These are phyloP conservation scores for Brachyopa scutellaris DNA, from an alignment of 2,888 invertebrate genomes.

Conservation along the genomic window DNA sequence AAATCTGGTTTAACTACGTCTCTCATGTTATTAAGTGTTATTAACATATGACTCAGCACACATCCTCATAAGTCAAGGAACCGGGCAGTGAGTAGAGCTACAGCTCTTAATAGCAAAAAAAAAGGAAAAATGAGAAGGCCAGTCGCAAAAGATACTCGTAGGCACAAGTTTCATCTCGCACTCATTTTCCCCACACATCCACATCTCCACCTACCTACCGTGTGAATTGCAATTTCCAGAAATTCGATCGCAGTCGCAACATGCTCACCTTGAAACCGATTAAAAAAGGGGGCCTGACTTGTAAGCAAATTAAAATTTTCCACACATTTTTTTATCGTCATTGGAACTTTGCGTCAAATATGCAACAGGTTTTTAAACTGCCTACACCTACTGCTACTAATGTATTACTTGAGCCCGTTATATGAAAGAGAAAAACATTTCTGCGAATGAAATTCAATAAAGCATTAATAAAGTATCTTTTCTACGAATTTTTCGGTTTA, in stretches of 20 bases:
- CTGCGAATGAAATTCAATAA: no score
- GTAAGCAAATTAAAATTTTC: conserved; percentile 10
- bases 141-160: neutral
- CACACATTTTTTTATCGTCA: neutral
- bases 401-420: no score
- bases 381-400: no score
- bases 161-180: no score
- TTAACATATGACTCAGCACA: neutral
- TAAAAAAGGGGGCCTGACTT: conserved; percentile 39
- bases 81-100: neutral
- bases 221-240: conserved; percentile 16
- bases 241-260: conserved; percentile 4
- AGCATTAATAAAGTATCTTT: no score
- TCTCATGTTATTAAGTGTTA: neutral
- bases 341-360: neutral
- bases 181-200: no score
- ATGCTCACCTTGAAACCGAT: conserved; percentile 45
- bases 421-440: no score
- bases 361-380: neutral
- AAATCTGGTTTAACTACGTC: conserved; percentile 2
- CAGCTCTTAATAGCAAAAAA: neutral
- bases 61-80: neutral
- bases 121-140: neutral
- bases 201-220: no score
- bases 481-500: no score